Evolutionary conservation across 2,797 vertebrate genomes (phyloP).

Genomic region (Propithecus perrieri): DNA sequence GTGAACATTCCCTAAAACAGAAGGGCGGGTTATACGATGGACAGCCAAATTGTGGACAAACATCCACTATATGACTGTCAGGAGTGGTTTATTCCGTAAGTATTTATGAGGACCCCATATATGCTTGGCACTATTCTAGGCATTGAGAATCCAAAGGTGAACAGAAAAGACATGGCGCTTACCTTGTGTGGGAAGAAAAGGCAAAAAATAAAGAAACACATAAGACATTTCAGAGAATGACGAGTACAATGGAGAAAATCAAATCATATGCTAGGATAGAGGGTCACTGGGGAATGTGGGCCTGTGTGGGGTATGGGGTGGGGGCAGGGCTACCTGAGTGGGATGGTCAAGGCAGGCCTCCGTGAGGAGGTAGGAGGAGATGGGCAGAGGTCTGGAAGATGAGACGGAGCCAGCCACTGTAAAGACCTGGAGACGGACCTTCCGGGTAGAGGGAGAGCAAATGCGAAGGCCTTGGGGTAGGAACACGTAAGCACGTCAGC

Average conservation of each 20-base stretch:
- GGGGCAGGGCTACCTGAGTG: not conserved
- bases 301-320: too few species aligned
- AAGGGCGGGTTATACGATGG: not conserved
- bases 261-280: not conserved
- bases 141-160: not conserved
- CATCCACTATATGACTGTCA: not conserved
- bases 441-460: not conserved
- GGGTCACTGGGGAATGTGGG: not conserved
- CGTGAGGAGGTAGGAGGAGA: not conserved
- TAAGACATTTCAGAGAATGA: not conserved
- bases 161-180: not conserved
- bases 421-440: not conserved
- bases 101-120: not conserved
- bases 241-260: not conserved
- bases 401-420: not conserved
- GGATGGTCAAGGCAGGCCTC: not conserved
- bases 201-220: not conserved
- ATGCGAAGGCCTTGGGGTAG: not conserved
- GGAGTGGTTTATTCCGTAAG: not conserved
- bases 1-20: not conserved
- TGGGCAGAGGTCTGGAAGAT: not conserved
- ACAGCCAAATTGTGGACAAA: not conserved
- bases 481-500: not conserved
- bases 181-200: not conserved
- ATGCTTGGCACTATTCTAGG: not conserved